Evolutionary conservation across 2,888 invertebrate species (phyloP), one percentile per base, ranked within the genome.

Genomic region (Catocala nupta): DNA sequence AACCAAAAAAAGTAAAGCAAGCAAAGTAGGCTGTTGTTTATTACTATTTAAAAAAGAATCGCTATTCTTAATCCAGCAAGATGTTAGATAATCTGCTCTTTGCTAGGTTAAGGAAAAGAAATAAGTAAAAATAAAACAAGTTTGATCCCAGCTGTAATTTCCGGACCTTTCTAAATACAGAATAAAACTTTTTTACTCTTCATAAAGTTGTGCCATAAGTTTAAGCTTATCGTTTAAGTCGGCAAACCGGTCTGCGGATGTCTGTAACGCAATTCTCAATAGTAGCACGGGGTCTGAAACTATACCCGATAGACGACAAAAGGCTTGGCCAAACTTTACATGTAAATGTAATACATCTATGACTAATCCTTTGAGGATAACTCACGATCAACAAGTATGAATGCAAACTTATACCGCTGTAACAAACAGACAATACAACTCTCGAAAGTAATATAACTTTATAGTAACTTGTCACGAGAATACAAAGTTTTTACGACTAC

Each of bases 71-170:
- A 47, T 39, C 36, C 36, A 39, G 1, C 36, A 36, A 6, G 47
- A 47, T 16, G 10, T 8, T 47, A 8, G 16, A 47, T 47, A 16
- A 16, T 16, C 7, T 16, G 47, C 8, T 16, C 47, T 47, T 39
- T 5, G 47, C 16, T 7, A 16, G 5, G 8, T 47, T 45, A 9
- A 36, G 12, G 3, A n/a, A 6, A 34, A 36, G 36, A 39, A 51
- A 51, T 25, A 25, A 25, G 25, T 25, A 25, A 25, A 25, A 25
- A 43, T 53, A n/a, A 48, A 42, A 42, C 13, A 39, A 48, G 39
- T 48, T 55, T 55, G 47, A 55, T 49, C 33, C 33, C 55, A 16
- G 36, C 13, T 11, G 48, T 42, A 55, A 55, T 55, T 48, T 55
- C 48, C 55, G 47, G 55, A 13, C 7, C 33, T 33, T 33, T 44